Conservation (phyloP, 2,113 vertebrate genomes). For the Clarias macrocephalus region DNA sequence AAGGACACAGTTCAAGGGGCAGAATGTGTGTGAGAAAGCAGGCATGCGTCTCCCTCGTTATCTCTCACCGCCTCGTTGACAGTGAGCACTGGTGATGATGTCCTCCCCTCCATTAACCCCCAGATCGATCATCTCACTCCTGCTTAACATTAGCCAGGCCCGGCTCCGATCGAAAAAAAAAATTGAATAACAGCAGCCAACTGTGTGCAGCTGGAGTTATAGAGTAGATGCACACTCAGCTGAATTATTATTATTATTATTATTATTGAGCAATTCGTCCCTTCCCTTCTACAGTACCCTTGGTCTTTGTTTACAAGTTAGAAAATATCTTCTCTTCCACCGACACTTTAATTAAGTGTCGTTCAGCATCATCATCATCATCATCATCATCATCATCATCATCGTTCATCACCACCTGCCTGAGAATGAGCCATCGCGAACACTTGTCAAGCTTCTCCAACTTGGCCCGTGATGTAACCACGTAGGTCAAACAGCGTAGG, state of each 20-base stretch:
- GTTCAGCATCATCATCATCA: not conserved
- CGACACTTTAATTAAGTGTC: conserved; percentile 4
- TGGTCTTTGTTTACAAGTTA: not conserved
- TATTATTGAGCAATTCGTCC: conserved; percentile 4
- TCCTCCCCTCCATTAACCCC: conserved; percentile 22
- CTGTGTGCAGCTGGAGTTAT: not conserved
- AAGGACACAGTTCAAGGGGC: conserved; percentile 11
- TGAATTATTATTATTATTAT: not conserved
- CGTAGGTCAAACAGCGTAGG: conserved; percentile 45
- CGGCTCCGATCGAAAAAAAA: not conserved
- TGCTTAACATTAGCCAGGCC: conserved; percentile 21
- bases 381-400: not conserved
- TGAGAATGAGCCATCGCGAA: conserved; percentile 14
- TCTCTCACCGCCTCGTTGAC: conserved; percentile 15
- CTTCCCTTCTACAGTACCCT: not conserved
- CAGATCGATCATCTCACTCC: not conserved
- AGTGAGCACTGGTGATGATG: conserved; percentile 7
- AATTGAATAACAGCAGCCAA: not conserved
- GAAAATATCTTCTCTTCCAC: not conserved
- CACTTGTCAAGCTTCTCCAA: conserved; percentile 16
- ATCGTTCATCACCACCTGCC: not conserved
- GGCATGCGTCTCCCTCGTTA: not conserved
- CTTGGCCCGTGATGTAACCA: conserved; percentile 37
- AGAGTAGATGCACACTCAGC: not conserved
- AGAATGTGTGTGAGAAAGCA: conserved; percentile 45